phyloP scores from a whole-genome alignment of 2,888 invertebrate genomes.

The Eubasilissa splendida region DNA sequence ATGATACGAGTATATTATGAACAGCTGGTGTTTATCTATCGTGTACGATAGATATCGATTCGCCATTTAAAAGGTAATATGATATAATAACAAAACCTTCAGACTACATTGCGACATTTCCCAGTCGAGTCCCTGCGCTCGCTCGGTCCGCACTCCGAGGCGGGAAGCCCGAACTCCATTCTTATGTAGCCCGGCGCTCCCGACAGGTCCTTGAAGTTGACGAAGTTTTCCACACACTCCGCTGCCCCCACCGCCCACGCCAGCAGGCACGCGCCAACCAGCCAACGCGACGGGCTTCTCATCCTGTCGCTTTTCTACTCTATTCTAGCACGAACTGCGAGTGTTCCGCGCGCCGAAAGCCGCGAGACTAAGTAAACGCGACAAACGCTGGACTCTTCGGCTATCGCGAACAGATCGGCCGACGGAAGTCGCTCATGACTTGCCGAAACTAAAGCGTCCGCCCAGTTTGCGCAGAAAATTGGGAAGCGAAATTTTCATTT shows the following conservation, averaged over 20 bases:
- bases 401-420: no score
- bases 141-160: neutral
- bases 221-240: neutral
- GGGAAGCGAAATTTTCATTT: no score
- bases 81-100: neutral
- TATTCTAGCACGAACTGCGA: neutral
- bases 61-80: neutral
- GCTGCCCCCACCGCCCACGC: neutral
- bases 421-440: neutral
- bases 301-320: neutral
- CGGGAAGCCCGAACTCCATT: conserved; percentile 46
- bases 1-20: no score
- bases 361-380: neutral
- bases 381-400: neutral
- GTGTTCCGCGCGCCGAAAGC: neutral
- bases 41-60: neutral
- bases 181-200: neutral
- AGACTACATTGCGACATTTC: conserved; percentile 43
- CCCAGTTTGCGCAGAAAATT: no score
- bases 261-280: neutral
- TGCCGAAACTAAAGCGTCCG: no score
- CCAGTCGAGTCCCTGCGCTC: conserved; percentile 28
- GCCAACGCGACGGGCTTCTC: neutral
- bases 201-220: neutral
- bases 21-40: neutral